Base-by-base conservation (phyloP, 2,888 invertebrate species). In the Alitta virens region DNA sequence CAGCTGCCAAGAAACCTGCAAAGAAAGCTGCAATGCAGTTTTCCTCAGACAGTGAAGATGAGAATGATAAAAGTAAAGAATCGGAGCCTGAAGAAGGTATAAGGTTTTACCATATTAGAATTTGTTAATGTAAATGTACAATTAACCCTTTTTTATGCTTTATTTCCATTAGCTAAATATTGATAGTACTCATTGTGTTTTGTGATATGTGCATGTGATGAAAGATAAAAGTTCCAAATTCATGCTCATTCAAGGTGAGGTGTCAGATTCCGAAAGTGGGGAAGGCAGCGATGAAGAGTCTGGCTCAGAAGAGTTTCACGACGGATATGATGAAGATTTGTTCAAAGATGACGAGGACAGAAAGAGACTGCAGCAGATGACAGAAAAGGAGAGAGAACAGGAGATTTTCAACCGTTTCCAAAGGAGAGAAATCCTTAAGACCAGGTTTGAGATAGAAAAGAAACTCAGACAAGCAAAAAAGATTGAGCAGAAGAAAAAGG, bases 261-360 rank as follows among this genome's bases (percentile, higher is more conserved):
- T 94, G 0, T 91, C 91, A 0, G 89, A 89, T 73, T 78, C 75
- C 2, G 75, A 68, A 16, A 73, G 73, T 56, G 77, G 74, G 2
- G 69, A 69, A 14, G 67, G 61, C 12, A 68, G 66, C 14, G 72
- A 69, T 16, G 60, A 46, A n/a, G 72, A 77, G 51, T 60, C 66
- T 58, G 70, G 70, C 7, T 58, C 92, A 68, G 91, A 90, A 70
- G 94, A 95, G 81, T 97, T 96, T 78, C 90, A 94, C 78, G 97
- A 98, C 84, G 97, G 97, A 67, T 95, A 92, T 74, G 97, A 96
- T 79, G 96, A 97, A 68, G 92, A 97, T 78, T 86, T 97, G 27
- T 96, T 97, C 90, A 96, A 96, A 0, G 96, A 97, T 81, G 95
- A 92, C 64, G 96, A 94, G 71, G 98, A 98, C 84, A 88, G 92